Evolutionary conservation across 2,888 invertebrate genomes (phyloP).

Genomic region (Agrochola macilenta): DNA sequence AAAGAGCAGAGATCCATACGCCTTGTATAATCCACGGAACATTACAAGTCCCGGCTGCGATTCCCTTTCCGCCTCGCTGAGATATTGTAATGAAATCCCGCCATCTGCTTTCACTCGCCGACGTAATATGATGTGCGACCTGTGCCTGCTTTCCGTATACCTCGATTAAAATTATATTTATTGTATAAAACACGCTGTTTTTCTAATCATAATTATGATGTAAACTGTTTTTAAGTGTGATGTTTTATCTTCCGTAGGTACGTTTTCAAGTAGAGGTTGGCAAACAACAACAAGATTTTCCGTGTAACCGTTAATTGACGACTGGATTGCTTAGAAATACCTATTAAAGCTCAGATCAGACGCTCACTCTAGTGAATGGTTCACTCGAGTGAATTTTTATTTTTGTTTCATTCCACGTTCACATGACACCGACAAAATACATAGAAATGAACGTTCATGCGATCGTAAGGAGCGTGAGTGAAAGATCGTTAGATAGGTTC

Average conservation of each 20-base stretch:
- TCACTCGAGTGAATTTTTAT: neutral
- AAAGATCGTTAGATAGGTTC: neutral
- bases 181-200: slow-evolving; percentile 50
- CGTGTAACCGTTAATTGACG: neutral
- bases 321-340: neutral
- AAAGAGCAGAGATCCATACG: slow-evolving; percentile 76
- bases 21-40: slow-evolving; percentile 83
- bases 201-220: slow-evolving; percentile 54
- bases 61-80: slow-evolving; percentile 84
- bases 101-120: slow-evolving; percentile 88
- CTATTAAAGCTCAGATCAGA: neutral
- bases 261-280: neutral
- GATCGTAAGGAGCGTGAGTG: neutral
- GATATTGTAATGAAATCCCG: slow-evolving; percentile 88
- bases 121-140: slow-evolving; percentile 82
- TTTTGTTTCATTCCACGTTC: neutral
- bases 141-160: slow-evolving; percentile 79
- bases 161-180: slow-evolving; percentile 75
- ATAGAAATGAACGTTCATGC: neutral
- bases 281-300: slow-evolving; percentile 4
- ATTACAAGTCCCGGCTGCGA: slow-evolving; percentile 83
- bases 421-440: neutral
- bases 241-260: slow-evolving; percentile 1
- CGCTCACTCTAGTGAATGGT: neutral
- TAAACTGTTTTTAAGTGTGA: slow-evolving; percentile 21